Percentiles rank a stretch among this genome's conserved stretches.
Conservation (phyloP, 2,888 invertebrate genomes). For the Synanthedon myopaeformis region DNA sequence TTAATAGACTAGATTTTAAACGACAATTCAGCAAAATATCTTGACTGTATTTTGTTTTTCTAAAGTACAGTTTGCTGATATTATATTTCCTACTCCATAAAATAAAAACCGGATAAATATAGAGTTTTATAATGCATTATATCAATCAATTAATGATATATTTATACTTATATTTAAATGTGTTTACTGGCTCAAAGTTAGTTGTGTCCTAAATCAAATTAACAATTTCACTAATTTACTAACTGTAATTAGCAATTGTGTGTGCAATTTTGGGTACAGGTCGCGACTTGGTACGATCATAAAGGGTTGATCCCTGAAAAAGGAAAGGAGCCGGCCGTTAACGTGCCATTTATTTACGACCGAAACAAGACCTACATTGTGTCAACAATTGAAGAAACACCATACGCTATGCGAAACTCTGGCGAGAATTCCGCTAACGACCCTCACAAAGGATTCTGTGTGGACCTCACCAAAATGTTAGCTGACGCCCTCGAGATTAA, state of each 20-base stretch:
- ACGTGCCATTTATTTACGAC: conserved; percentile 75
- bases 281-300: conserved; percentile 89
- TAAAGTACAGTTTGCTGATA: too few relatives aligned
- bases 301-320: conserved; percentile 80
- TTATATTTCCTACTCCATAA: too few relatives aligned
- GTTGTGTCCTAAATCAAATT: too few relatives aligned
- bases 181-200: too few relatives aligned
- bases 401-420: conserved; percentile 84
- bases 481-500: conserved; percentile 84
- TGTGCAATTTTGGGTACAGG: conserved; percentile 42
- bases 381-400: conserved; percentile 87
- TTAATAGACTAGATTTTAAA: too few relatives aligned
- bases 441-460: conserved; percentile 89
- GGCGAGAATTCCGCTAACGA: conserved; percentile 77
- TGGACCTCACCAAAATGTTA: conserved; percentile 87
- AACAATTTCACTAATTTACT: neutral
- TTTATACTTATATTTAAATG: too few relatives aligned
- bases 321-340: conserved; percentile 77
- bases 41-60: too few relatives aligned
- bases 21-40: too few relatives aligned
- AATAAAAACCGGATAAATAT: too few relatives aligned
- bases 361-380: conserved; percentile 88
- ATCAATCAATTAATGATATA: too few relatives aligned
- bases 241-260: neutral
- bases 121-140: too few relatives aligned